Percentiles rank a stretch among this genome's conserved stretches.
Conservation (phyloP, 2,797 vertebrate genomes). For the Mus spretus region DNA sequence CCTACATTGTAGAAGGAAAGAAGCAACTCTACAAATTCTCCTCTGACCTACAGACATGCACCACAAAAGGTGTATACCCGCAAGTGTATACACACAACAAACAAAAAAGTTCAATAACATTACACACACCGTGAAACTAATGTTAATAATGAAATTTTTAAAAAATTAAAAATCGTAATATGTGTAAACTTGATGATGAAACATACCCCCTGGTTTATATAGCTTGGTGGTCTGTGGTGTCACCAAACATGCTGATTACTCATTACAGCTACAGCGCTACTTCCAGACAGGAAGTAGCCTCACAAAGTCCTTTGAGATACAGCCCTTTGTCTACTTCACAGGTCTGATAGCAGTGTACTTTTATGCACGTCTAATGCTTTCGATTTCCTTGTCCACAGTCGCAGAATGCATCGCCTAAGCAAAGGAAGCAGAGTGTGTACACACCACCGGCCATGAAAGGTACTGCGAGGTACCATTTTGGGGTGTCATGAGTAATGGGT, state of each 20-base stretch:
- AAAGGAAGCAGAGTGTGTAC: conserved; percentile 95
- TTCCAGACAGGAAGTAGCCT: neutral
- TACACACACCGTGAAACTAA: neutral
- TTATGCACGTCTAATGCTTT: conserved; percentile 54
- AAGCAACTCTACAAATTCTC: neutral
- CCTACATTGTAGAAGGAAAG: neutral
- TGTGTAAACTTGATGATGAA: neutral
- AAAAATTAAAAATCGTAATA: neutral
- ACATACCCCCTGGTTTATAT: neutral
- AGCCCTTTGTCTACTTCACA: neutral
- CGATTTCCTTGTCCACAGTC: conserved; percentile 85
- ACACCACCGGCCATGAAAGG: conserved; percentile 93
- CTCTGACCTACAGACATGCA: neutral
- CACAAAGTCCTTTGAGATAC: conserved; percentile 6
- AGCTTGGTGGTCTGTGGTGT: neutral
- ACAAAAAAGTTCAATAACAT: neutral
- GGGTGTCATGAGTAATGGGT: conserved; percentile 52
- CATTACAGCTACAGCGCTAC: neutral
- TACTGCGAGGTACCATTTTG: conserved; percentile 87
- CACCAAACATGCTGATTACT: neutral
- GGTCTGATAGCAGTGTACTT: neutral
- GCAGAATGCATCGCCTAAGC: conserved; percentile 91
- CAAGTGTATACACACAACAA: neutral
- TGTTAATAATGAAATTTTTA: neutral
- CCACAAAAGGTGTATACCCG: neutral